These are phyloP conservation scores for Baronia brevicornis DNA, from an alignment of 2,888 invertebrate species.

Conservation along the genomic window DNA sequence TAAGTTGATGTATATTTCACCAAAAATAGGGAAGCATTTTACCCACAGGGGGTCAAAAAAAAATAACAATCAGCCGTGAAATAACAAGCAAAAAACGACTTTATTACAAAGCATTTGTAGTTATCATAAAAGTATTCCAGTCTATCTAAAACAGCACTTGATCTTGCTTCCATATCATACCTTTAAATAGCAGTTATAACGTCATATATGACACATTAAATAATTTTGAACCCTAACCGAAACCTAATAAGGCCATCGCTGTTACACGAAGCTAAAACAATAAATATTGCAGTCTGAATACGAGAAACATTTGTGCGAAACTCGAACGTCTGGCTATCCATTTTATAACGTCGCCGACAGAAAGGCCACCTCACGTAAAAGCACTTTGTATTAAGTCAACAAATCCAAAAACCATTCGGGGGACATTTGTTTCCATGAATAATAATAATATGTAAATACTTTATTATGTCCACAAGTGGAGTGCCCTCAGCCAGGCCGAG, in stretches of 20 bases:
- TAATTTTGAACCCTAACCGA: constrained; percentile 19
- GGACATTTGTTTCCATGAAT: constrained; percentile 70
- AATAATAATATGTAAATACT: constrained; percentile 66
- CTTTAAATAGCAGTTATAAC: neutral
- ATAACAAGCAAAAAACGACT: too few relatives aligned
- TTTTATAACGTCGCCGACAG: constrained; percentile 52
- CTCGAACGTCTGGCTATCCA: constrained; percentile 48
- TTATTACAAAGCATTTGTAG: too few relatives aligned
- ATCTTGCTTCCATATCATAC: neutral
- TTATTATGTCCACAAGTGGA: constrained; percentile 39
- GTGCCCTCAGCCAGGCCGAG: constrained; percentile 14
- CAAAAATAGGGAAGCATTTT: too few relatives aligned
- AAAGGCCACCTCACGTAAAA: constrained; percentile 57
- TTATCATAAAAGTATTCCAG: too few relatives aligned
- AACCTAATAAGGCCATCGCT: constrained; percentile 29
- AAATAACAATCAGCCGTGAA: too few relatives aligned
- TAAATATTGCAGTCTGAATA: constrained; percentile 42
- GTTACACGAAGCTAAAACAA: constrained; percentile 27
- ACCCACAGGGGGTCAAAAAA: too few relatives aligned
- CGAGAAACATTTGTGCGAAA: constrained; percentile 57
- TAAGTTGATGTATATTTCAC: too few relatives aligned
- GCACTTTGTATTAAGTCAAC: constrained; percentile 71
- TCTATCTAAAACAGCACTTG: constrained; percentile 5
- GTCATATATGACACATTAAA: constrained; percentile 3
- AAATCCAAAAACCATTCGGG: constrained; percentile 66